A percentile compares a stretch with the other conserved stretches of the same genome.
Conservation (phyloP, 2,113 vertebrate genomes). For the Phoxinus phoxinus region DNA sequence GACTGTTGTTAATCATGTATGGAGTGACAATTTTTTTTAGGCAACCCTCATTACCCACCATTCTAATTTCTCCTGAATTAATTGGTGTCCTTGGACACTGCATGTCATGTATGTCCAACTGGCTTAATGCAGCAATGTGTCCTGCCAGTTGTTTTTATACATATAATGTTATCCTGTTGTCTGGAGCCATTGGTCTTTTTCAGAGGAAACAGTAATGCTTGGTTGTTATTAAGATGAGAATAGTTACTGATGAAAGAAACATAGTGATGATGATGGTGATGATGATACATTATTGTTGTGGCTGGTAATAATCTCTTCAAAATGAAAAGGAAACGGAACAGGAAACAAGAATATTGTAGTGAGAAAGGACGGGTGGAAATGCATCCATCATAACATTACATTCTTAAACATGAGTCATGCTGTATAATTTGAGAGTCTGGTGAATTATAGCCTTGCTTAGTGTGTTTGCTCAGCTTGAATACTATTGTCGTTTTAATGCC, state of each 20-base stretch:
- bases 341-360: background rate
- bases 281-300: background rate
- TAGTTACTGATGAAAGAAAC: background rate
- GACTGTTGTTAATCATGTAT: background rate
- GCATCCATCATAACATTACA: background rate
- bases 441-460: conserved; percentile 21
- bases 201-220: background rate
- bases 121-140: background rate
- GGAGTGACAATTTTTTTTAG: background rate
- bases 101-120: background rate
- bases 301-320: background rate
- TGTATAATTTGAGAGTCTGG: conserved; percentile 11
- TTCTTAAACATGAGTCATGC: conserved; percentile 8
- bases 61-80: background rate
- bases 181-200: background rate
- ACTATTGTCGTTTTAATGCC: background rate
- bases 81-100: background rate
- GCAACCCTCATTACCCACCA: background rate
- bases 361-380: background rate
- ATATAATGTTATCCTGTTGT: background rate
- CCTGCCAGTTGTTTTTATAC: background rate
- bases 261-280: background rate
- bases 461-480: conserved; percentile 3
- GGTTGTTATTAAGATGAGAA: background rate
- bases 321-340: background rate